These are phyloP conservation scores for Vimba vimba DNA, from an alignment of 2,113 vertebrate species.

Conservation along the genomic window DNA sequence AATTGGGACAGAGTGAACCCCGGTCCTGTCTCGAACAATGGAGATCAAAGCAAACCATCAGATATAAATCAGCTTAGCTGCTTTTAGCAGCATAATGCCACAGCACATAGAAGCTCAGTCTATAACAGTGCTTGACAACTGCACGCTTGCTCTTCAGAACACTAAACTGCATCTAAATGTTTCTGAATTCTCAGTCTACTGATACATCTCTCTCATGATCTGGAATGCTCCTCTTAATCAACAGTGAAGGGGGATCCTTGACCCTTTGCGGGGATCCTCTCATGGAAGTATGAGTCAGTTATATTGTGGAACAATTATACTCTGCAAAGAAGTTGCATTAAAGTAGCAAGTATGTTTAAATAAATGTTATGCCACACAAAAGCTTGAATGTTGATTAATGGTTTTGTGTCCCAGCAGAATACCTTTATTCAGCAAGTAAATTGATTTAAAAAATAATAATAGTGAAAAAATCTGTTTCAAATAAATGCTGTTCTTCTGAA, in stretches of 20 bases:
- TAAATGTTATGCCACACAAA: neutral
- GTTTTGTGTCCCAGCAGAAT: too few relatives aligned
- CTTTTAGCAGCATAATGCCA: neutral
- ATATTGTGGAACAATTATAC: neutral
- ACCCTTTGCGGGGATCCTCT: neutral
- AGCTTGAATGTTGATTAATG: neutral
- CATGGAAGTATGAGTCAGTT: neutral
- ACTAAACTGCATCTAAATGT: neutral
- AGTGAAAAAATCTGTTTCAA: too few relatives aligned
- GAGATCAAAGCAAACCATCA: neutral
- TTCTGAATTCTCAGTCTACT: neutral
- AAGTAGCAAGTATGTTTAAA: neutral
- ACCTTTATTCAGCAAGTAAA: neutral
- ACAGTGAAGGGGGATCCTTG: neutral
- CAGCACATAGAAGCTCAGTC: neutral
- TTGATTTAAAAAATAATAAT: neutral
- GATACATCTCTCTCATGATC: neutral
- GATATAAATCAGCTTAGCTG: neutral
- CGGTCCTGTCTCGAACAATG: neutral
- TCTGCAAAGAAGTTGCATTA: neutral
- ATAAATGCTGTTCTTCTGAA: too few relatives aligned
- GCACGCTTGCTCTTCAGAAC: neutral
- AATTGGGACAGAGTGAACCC: neutral
- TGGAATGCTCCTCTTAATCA: constrained; percentile 1
- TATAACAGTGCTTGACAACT: constrained; percentile 6